Percentiles rank a stretch among this genome's conserved stretches.
Conservation (phyloP, 2,113 vertebrate genomes). For the Macrotis lagotis region DNA sequence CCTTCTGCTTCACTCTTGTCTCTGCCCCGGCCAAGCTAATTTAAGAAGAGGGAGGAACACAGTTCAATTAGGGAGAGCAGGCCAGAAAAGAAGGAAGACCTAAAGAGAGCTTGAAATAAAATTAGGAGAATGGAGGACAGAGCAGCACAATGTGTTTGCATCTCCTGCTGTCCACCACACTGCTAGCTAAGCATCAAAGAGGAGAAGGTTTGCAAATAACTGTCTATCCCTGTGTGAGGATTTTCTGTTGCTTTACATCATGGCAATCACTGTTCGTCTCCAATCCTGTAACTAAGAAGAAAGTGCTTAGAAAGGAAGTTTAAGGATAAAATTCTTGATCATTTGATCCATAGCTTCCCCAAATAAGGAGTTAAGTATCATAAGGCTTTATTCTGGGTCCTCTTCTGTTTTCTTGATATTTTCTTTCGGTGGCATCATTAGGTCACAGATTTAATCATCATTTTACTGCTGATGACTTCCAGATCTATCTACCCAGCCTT, state of each 20-base stretch:
- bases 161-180: neutral
- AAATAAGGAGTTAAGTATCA: neutral
- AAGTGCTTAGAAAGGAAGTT: neutral
- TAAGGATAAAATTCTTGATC: neutral
- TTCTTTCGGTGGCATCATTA: neutral
- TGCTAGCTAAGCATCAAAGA: conserved; percentile 21
- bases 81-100: conserved; percentile 18
- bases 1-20: neutral
- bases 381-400: neutral
- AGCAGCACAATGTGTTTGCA: neutral
- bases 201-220: neutral
- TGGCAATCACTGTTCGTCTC: conserved; percentile 24
- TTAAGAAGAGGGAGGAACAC: conserved; percentile 12
- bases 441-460: neutral
- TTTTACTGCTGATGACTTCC: neutral
- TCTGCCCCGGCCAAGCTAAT: neutral
- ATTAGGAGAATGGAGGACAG: neutral
- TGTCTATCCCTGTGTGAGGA: neutral
- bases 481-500: neutral
- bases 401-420: neutral
- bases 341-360: neutral
- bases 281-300: neutral
- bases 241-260: conserved; percentile 18
- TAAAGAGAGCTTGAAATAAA: neutral
- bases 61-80: neutral